Base-by-base conservation (phyloP, 2,888 invertebrate genomes). In the Callimorpha dominula region DNA sequence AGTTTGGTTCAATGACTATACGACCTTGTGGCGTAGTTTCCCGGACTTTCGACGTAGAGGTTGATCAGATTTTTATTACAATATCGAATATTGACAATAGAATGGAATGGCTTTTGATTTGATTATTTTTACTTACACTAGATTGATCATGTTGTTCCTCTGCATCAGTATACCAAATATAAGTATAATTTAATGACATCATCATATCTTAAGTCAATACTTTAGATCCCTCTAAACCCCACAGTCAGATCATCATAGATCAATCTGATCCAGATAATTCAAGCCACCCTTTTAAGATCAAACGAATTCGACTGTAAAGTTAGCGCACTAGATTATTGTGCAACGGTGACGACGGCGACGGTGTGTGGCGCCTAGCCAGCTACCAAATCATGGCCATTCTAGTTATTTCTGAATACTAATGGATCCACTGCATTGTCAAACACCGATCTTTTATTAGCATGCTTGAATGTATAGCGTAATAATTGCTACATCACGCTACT, bases 291-390 rank as follows among this genome's bases (percentile, higher is more conserved):
- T 14, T 31, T 60, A 31, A 60, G 60, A 31, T 60, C 60, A 60
- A 31, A 60, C 31, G 60, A 31, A 31, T 31, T 60, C 31, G 60
- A 60, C 60, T 57, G 68, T 73, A 66, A 75, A 77, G 60, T 78
- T 68, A 72, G 70, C 78, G 68, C 70, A 63, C 65, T 76, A 72
- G 67, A 77, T 79, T 73, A 78, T 90, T 90, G 88, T 85, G 89
- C 86, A 90, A 89, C 78, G 70, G 74, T 72, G 68, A 65, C 68
- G 68, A n/a, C n/a, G n/a, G n/a, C n/a, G n/a, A n/a, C n/a, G n/a
- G 54, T 43, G 68, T 43, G 87, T 91, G 91, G 91, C 91, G 91
- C 91, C 86, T 84, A 83, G 91, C 91, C 91, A 91, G 84, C 78
- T 69, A 78, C 71, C 81, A 75, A 84, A 86, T 85, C 90, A 87